Evolutionary conservation across 2,113 vertebrate genomes (phyloP), one percentile per base, ranked within the genome.

Genomic region (Cavia porcellus): DNA sequence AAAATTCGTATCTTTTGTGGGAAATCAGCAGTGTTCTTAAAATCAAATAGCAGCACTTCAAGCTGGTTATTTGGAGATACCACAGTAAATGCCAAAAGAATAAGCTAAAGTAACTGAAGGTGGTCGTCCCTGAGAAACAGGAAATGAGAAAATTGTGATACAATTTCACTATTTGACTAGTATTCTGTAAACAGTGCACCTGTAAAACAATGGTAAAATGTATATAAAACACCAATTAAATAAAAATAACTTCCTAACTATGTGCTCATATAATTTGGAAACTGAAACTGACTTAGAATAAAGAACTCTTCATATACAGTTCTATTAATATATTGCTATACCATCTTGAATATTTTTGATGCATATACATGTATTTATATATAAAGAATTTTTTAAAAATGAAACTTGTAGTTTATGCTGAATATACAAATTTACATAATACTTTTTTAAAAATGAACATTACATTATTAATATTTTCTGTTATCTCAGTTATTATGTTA

Each of bases 251-350:
- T 81, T 74, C 66, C 50, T 72, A 92, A 80, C 77, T 62, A 55
- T 25, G 81, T 74, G 24, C 13, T 79, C 55, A 82, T 57, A 47
- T 59, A 92, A 92, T 89, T 52, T 96, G 52, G 89, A 95, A 86
- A 77, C 15, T 93, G 52, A 32, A 57, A 93, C 42, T 75, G n/a
- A 94, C 45, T 35, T 79, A 59, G 8, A 96, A 42, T 30, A 72
- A 77, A 66, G 25, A 79, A 90, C 59, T 38, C 38, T 52, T n/a
- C 59, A 94, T 32, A 72, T 79, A 64, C 81, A 96, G 62, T 70
- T n/a, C 68, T 92, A 86, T 28, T 68, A 47, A 52, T 38, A 45
- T 66, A 83, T 5, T 93, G 38, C 38, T 86, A 12, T 28, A 55
- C 0, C 83, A 30, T 68, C 68, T 90, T 72, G 45, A 92, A 84